phyloP scores from a whole-genome alignment of 2,888 invertebrate genomes.

The Synanthedon myopaeformis region DNA sequence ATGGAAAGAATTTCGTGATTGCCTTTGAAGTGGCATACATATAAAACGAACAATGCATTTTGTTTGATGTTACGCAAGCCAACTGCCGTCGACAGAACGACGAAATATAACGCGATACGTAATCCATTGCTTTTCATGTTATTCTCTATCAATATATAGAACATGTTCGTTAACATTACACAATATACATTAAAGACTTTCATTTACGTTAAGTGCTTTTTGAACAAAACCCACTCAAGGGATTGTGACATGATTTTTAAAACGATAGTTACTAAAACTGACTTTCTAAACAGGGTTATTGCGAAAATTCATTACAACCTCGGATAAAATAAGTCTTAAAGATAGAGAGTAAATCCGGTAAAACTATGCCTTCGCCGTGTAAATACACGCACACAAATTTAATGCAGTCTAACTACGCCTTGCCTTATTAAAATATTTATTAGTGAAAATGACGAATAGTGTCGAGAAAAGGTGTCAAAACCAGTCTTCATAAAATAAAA shows the following conservation, averaged over 20 bases:
- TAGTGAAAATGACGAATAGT: no score
- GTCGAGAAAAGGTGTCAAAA: no score
- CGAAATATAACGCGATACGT: slow-evolving; percentile 25
- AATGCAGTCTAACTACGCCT: no score
- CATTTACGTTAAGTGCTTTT: slow-evolving; percentile 41
- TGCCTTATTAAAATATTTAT: no score
- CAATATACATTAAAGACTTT: slow-evolving; percentile 49
- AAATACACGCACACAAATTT: no score
- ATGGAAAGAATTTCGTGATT: slow-evolving; percentile 5
- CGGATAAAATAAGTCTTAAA: no score
- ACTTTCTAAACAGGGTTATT: slow-evolving; percentile 8
- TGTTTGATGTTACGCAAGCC: slow-evolving; percentile 26
- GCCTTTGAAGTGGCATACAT: slow-evolving; percentile 10
- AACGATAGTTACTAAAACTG: slow-evolving; percentile 4
- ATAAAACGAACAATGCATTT: slow-evolving; percentile 28
- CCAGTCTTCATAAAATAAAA: no score
- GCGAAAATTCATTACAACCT: slow-evolving; percentile 10
- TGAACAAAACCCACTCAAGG: slow-evolving; percentile 29
- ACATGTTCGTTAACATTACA: slow-evolving; percentile 30
- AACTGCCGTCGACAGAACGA: slow-evolving; percentile 18
- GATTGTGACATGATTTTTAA: slow-evolving; percentile 32
- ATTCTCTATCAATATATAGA: slow-evolving; percentile 16
- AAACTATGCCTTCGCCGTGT: no score
- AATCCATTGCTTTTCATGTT: slow-evolving; percentile 32
- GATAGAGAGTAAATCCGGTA: no score